These are phyloP conservation scores for Brachionus rotundiformis DNA, from an alignment of 1,140 invertebrate genomes.

Conservation along the genomic window DNA sequence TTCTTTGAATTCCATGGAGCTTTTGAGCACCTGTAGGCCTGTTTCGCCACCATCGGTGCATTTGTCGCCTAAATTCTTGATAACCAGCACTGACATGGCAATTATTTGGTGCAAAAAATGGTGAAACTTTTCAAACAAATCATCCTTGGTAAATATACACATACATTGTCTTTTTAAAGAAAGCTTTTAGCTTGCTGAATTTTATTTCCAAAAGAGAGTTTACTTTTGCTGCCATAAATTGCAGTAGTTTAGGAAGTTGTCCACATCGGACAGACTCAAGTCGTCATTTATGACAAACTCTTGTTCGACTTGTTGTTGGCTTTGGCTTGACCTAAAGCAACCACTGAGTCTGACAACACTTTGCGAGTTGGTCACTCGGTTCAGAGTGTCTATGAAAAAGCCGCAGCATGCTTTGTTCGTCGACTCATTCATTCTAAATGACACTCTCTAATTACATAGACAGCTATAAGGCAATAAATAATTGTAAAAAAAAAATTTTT, in stretches of 20 bases:
- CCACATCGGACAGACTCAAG: slow-evolving; percentile 12
- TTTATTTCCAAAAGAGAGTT: background rate
- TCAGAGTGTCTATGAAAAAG: slow-evolving; percentile 15
- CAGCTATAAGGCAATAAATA: background rate
- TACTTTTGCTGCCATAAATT: slow-evolving; percentile 42
- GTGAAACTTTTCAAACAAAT: slow-evolving; percentile 24
- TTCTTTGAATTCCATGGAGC: slow-evolving; percentile 33
- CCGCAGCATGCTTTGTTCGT: slow-evolving; percentile 3
- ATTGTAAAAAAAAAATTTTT: background rate
- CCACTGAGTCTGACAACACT: background rate
- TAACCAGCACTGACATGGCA: background rate
- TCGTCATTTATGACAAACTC: slow-evolving; percentile 20
- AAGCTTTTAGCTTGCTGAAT: background rate
- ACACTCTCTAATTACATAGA: background rate
- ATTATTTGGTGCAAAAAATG: slow-evolving; percentile 42
- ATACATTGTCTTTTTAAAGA: slow-evolving; percentile 16
- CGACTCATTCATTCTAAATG: background rate
- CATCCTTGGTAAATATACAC: slow-evolving; percentile 37
- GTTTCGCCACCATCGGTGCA: background rate
- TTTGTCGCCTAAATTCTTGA: background rate
- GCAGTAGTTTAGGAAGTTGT: slow-evolving; percentile 28
- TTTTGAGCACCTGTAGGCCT: background rate
- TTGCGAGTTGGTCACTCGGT: background rate
- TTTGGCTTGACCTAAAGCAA: background rate
- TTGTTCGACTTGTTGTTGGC: slow-evolving; percentile 22